Evolutionary conservation across 2,888 invertebrate genomes (phyloP).

Genomic region (Drosophila acutilabella): DNA sequence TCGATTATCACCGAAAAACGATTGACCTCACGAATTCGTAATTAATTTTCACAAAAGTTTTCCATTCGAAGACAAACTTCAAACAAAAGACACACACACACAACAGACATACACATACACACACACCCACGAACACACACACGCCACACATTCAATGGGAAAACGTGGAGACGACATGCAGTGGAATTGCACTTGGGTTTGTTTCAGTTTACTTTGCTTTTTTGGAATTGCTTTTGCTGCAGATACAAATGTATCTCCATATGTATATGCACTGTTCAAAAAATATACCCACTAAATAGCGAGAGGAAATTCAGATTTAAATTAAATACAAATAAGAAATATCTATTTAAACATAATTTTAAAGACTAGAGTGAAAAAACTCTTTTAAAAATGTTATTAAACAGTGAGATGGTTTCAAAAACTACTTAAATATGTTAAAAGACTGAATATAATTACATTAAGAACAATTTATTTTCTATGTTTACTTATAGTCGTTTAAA

Average conservation of each 20-base stretch:
- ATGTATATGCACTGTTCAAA: background rate
- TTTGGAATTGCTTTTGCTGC: conserved; percentile 53
- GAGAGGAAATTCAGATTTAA: too few relatives aligned
- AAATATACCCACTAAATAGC: background rate
- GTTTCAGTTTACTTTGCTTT: conserved; percentile 29
- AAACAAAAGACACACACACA: conserved; percentile 64
- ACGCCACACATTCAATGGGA: conserved; percentile 46
- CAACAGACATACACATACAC: conserved; percentile 22
- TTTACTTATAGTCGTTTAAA: too few relatives aligned
- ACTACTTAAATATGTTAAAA: too few relatives aligned
- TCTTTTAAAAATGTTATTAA: too few relatives aligned
- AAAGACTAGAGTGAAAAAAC: too few relatives aligned
- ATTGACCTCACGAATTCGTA: conserved; percentile 83
- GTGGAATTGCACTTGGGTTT: conserved; percentile 18
- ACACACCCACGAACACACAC: conserved; percentile 20
- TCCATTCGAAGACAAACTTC: conserved; percentile 79
- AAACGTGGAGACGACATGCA: conserved; percentile 29
- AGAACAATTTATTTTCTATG: too few relatives aligned
- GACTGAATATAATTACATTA: too few relatives aligned
- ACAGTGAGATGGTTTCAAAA: too few relatives aligned
- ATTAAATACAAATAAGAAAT: too few relatives aligned
- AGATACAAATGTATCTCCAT: background rate
- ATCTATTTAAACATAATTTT: too few relatives aligned
- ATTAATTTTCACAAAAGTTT: conserved; percentile 82
- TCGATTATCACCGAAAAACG: conserved; percentile 81